phyloP scores from a whole-genome alignment of 2,797 vertebrate species.

The Poecile montanus region DNA sequence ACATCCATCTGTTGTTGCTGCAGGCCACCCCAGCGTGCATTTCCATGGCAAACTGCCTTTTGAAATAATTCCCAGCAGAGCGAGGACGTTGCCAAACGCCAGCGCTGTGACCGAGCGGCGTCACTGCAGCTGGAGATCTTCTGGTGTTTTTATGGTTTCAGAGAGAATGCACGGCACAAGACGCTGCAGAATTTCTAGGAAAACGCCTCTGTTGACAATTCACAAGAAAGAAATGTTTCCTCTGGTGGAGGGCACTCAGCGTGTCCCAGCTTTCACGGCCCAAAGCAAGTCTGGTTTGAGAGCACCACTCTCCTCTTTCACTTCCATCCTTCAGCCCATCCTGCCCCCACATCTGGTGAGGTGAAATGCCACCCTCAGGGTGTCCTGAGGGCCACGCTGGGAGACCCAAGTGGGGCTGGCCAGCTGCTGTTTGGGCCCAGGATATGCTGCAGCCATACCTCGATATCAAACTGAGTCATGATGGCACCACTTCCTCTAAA shows the following conservation, averaged over 20 bases:
- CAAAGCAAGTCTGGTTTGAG: not conserved
- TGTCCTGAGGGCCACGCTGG: not conserved
- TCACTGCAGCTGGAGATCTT: slow-evolving; percentile 11
- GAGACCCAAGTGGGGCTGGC: not conserved
- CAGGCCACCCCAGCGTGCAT: not conserved
- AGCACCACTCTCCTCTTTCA: not conserved
- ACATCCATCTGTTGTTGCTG: not conserved
- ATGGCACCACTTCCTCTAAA: not conserved
- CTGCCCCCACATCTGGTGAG: not conserved
- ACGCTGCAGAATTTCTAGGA: not conserved
- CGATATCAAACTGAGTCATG: accelerated
- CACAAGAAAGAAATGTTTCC: not conserved
- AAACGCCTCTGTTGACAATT: not conserved
- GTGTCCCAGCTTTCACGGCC: accelerated
- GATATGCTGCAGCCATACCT: accelerated
- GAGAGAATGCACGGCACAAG: not conserved
- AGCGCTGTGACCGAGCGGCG: not conserved
- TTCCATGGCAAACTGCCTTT: not conserved
- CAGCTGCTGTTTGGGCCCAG: not conserved
- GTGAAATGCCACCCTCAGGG: not conserved
- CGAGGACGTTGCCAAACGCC: not conserved
- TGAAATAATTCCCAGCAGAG: not conserved
- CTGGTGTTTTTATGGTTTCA: not conserved
- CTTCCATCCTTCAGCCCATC: not conserved
- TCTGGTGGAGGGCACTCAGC: not conserved